Conservation (phyloP, 2,888 invertebrate genomes). For the Hydriomena furcata region DNA sequence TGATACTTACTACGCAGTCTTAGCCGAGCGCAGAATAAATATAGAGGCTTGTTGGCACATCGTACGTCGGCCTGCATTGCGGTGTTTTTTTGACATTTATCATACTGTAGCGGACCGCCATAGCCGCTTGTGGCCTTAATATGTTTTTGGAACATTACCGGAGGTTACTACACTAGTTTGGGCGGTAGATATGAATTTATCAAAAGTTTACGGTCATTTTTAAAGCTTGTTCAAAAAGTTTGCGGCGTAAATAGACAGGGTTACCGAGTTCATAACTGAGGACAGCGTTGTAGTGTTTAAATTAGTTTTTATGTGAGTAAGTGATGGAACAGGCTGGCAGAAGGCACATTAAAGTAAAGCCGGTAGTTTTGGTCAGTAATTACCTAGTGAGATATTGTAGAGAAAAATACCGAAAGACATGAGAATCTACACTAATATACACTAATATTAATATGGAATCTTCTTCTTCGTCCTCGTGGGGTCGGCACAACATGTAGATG, state of each 20-base stretch:
- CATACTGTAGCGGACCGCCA: conserved; percentile 55
- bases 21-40: conserved; percentile 1
- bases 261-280: no score
- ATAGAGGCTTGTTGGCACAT: conserved; percentile 41
- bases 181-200: conserved; percentile 5
- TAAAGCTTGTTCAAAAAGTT: conserved; percentile 2
- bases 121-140: conserved; percentile 49
- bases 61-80: conserved; percentile 63
- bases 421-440: no score
- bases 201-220: conserved; percentile 1
- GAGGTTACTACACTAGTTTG: conserved; percentile 50
- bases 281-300: no score
- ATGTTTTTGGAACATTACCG: conserved; percentile 79
- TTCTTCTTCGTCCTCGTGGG: no score
- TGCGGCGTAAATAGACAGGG: not conserved
- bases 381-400: no score
- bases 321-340: no score
- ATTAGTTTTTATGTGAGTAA: no score
- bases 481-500: no score
- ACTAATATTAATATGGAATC: no score
- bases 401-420: no score
- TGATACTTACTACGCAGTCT: conserved; percentile 9
- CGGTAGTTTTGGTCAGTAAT: no score
- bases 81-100: conserved; percentile 74
- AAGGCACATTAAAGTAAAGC: no score